phyloP scores from a whole-genome alignment of 2,113 vertebrate species.

The Blennius ocellaris region DNA sequence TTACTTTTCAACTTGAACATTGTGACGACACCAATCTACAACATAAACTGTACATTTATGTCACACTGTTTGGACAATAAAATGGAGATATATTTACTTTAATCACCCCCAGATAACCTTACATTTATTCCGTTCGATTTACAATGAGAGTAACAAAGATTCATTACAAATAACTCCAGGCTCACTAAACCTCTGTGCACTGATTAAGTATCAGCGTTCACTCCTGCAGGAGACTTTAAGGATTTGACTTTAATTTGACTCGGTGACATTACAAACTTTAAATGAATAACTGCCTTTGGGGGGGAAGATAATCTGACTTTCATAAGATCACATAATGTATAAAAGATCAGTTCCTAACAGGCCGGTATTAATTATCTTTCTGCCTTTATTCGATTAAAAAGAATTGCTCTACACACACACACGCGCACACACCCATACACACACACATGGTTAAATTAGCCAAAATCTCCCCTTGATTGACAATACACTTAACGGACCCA shows the following conservation, averaged over 20 bases:
- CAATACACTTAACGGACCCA: slow-evolving; percentile 1
- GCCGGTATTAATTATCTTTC: slow-evolving; percentile 39
- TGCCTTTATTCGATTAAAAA: slow-evolving; percentile 23
- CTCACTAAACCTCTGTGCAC: no score
- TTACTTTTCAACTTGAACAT: no score
- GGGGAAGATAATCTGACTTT: slow-evolving; percentile 28
- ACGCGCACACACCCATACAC: neutral
- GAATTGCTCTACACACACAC: neutral
- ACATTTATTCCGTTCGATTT: no score
- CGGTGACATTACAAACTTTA: slow-evolving; percentile 52
- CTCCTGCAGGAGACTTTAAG: neutral
- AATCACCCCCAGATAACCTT: no score
- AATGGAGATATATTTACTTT: no score
- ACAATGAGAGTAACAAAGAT: no score
- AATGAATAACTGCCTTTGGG: slow-evolving; percentile 43
- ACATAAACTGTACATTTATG: no score
- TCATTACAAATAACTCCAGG: no score
- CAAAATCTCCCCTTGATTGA: slow-evolving; percentile 5
- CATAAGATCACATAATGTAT: slow-evolving; percentile 48
- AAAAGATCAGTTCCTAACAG: slow-evolving; percentile 36
- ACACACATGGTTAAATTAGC: neutral
- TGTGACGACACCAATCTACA: no score
- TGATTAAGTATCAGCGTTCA: neutral
- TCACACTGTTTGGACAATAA: no score
- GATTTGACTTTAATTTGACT: slow-evolving; percentile 44